Evolutionary conservation across 2,113 vertebrate genomes (phyloP).

Genomic region (Phainopepla nitens): DNA sequence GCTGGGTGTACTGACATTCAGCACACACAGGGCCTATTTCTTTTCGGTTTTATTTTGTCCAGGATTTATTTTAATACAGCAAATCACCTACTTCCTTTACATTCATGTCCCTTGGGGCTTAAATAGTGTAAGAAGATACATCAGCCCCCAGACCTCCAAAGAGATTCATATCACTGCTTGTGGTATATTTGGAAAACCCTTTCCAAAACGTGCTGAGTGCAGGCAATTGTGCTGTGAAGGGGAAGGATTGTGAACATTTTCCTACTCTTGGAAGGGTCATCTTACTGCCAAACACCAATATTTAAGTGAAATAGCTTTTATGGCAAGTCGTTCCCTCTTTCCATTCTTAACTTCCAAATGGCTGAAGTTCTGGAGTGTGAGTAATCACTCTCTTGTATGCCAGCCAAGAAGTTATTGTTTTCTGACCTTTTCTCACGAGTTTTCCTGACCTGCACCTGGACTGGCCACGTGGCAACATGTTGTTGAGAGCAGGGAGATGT

Average conservation of each 20-base stretch:
- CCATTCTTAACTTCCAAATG: background rate
- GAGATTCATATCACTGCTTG: accelerated
- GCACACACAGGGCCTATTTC: background rate
- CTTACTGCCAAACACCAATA: background rate
- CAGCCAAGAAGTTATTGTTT: background rate
- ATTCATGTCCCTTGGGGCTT: background rate
- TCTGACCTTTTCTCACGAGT: background rate
- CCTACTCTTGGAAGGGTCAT: background rate
- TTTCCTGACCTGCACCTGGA: background rate
- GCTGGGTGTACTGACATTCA: background rate
- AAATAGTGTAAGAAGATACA: background rate
- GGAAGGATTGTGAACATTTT: background rate
- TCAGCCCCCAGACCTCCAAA: background rate
- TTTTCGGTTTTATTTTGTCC: background rate
- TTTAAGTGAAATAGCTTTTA: background rate
- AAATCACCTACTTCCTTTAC: background rate
- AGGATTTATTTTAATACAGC: background rate
- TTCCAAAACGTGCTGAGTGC: background rate
- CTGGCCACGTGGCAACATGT: background rate
- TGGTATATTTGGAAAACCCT: background rate
- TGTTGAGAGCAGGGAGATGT: background rate
- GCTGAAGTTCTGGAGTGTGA: background rate
- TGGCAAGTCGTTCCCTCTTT: background rate
- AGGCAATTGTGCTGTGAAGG: background rate
- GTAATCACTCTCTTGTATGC: background rate